Conservation (phyloP, 2,888 invertebrate species). For the Carterocephalus palaemon region DNA sequence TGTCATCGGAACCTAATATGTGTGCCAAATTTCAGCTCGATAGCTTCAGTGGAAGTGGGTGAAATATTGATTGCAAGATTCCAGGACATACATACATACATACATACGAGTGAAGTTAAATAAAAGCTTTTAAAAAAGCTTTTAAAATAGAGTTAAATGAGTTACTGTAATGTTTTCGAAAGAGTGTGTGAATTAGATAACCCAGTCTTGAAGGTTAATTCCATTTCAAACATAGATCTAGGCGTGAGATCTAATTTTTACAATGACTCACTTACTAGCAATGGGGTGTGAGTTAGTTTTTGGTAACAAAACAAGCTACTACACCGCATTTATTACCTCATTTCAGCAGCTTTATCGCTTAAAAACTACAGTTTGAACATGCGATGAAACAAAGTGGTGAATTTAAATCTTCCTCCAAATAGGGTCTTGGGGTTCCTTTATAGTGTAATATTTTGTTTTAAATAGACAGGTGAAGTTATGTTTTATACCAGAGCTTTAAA, state of each 20-base stretch:
- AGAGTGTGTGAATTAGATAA: conserved; percentile 34
- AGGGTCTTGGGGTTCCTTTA: conserved; percentile 23
- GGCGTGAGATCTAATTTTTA: not conserved
- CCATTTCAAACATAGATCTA: not conserved
- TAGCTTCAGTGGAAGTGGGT: no score
- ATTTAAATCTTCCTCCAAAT: conserved; percentile 24
- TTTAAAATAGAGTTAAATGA: conserved; percentile 24
- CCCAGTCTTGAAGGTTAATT: conserved; percentile 14
- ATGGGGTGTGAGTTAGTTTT: conserved; percentile 5
- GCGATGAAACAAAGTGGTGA: conserved; percentile 20
- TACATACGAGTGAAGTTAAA: no score
- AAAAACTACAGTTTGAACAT: conserved; percentile 21
- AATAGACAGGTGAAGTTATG: conserved; percentile 25
- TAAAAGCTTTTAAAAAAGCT: no score
- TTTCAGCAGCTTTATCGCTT: conserved; percentile 21
- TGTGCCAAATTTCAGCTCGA: no score
- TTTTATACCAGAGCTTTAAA: conserved; percentile 19
- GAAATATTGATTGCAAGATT: no score
- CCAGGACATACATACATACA: no score
- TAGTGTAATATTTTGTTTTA: conserved; percentile 26
- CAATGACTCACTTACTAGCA: conserved; percentile 2
- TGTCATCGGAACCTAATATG: no score
- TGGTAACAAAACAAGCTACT: conserved; percentile 12
- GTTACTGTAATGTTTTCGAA: conserved; percentile 34
- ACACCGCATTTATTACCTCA: conserved; percentile 17